Percentiles rank a stretch among this genome's conserved stretches.
phyloP scores from a whole-genome alignment of 2,888 invertebrate genomes.

The Tinea pellionella region DNA sequence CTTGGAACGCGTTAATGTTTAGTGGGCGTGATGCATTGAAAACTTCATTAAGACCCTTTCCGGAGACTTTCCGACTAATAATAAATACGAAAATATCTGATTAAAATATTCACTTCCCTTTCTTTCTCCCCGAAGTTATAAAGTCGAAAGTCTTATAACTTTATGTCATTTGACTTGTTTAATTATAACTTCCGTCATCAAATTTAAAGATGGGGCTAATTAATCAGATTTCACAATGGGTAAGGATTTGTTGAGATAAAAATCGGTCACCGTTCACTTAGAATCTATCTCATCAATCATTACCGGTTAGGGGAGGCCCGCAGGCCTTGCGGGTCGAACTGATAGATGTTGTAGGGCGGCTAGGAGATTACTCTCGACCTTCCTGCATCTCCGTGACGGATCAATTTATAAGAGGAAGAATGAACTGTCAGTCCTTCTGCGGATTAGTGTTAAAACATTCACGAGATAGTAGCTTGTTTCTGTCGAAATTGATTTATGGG shows the following conservation, averaged over 20 bases:
- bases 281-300: constrained; percentile 52
- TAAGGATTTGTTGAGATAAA: constrained; percentile 3
- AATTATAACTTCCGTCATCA: not conserved
- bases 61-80: not conserved
- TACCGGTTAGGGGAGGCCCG: constrained; percentile 23
- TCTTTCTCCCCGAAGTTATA: not conserved
- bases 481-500: not conserved
- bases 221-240: not conserved
- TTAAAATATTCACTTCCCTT: not conserved
- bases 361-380: constrained; percentile 44
- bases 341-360: constrained; percentile 41
- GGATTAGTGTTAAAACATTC: constrained; percentile 40
- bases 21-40: constrained; percentile 5
- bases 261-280: constrained; percentile 7
- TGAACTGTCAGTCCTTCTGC: constrained; percentile 42
- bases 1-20: constrained; percentile 1
- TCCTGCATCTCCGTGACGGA: constrained; percentile 36
- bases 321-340: constrained; percentile 20
- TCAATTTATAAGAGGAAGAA: constrained; percentile 65
- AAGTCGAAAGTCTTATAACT: not conserved
- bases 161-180: constrained; percentile 4
- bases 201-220: not conserved
- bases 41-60: constrained; percentile 11
- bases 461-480: constrained; percentile 13
- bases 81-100: not conserved